phyloP scores from a whole-genome alignment of 2,888 invertebrate species.

The Coleophora deauratella region DNA sequence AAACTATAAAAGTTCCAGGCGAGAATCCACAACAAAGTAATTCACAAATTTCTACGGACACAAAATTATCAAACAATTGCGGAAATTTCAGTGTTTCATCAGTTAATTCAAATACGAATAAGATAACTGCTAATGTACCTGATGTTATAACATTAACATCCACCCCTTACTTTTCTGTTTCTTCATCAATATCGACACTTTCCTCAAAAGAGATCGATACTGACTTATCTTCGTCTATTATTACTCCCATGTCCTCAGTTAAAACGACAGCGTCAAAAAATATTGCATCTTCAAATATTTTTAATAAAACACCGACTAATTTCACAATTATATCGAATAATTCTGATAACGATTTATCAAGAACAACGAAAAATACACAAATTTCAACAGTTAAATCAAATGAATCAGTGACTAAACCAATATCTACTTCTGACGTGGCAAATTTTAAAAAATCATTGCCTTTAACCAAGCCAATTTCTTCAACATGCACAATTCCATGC shows the following conservation, averaged over 20 bases:
- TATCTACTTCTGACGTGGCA: not conserved
- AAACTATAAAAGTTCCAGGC: slow-evolving; percentile 7
- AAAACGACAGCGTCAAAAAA: too few relatives aligned
- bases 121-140: not conserved
- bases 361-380: not conserved
- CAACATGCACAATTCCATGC: not conserved
- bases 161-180: too few relatives aligned
- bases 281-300: too few relatives aligned
- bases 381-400: slow-evolving; percentile 3
- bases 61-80: not conserved
- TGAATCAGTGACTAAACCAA: not conserved
- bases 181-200: too few relatives aligned
- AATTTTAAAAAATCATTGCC: too few relatives aligned
- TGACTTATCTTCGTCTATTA: too few relatives aligned
- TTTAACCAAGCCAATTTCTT: slow-evolving; percentile 1
- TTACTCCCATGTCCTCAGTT: too few relatives aligned
- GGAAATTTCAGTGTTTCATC: not conserved
- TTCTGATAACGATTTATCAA: not conserved
- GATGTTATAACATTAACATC: too few relatives aligned
- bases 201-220: too few relatives aligned
- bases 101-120: not conserved
- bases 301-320: too few relatives aligned
- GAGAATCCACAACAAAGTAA: not conserved
- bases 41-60: not conserved
- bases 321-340: too few relatives aligned